phyloP scores from a whole-genome alignment of 2,888 invertebrate genomes.

The Nasonovia ribisnigri region DNA sequence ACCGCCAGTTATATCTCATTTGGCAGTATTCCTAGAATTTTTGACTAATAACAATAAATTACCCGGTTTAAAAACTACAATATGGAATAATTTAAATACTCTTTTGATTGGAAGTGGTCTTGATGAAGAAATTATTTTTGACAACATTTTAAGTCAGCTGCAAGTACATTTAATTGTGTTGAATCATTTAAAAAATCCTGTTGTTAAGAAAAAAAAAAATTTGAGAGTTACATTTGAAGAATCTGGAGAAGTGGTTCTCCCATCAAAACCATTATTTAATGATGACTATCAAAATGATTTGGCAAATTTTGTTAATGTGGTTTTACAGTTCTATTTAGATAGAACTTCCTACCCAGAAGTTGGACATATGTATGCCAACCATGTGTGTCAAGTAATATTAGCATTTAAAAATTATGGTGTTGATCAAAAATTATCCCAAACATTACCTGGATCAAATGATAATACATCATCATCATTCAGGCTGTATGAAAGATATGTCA shows the following conservation, averaged over 20 bases:
- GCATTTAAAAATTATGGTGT: slow-evolving; percentile 46
- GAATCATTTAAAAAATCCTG: slow-evolving; percentile 56
- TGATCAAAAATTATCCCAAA: slow-evolving; percentile 32
- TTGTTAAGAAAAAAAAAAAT: slow-evolving; percentile 46
- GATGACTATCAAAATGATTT: slow-evolving; percentile 54
- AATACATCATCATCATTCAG: slow-evolving; percentile 27
- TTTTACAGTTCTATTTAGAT: slow-evolving; percentile 56
- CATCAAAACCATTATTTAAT: not conserved
- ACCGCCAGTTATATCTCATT: slow-evolving; percentile 58
- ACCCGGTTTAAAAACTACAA: slow-evolving; percentile 1
- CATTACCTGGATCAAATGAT: slow-evolving; percentile 26
- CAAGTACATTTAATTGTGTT: slow-evolving; percentile 60
- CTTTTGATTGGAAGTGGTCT: slow-evolving; percentile 41
- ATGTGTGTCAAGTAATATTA: slow-evolving; percentile 56
- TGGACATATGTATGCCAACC: slow-evolving; percentile 47
- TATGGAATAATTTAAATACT: slow-evolving; percentile 50
- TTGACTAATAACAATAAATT: slow-evolving; percentile 38
- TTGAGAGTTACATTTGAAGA: slow-evolving; percentile 61
- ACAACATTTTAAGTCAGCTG: slow-evolving; percentile 14
- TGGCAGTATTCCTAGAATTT: slow-evolving; percentile 46
- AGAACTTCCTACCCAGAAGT: slow-evolving; percentile 43
- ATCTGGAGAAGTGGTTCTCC: slow-evolving; percentile 13
- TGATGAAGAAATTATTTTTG: slow-evolving; percentile 56
- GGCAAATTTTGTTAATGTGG: slow-evolving; percentile 35
- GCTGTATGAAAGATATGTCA: slow-evolving; percentile 27